phyloP scores from a whole-genome alignment of 2,888 invertebrate genomes.

The Metalampra italica region DNA sequence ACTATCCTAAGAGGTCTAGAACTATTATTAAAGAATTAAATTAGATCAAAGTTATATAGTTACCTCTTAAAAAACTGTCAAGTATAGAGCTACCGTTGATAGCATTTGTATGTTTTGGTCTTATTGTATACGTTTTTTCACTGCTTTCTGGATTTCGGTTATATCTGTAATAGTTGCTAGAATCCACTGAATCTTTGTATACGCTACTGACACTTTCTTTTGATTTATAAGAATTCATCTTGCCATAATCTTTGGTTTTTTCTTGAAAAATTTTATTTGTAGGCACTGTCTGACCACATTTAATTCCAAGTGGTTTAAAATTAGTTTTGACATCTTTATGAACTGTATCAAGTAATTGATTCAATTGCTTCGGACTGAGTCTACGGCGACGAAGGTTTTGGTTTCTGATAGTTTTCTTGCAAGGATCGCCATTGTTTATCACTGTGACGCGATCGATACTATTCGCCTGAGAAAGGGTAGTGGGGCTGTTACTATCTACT shows the following conservation, averaged over 20 bases:
- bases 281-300: not conserved
- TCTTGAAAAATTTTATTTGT: not conserved
- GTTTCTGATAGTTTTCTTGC: not conserved
- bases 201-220: not conserved
- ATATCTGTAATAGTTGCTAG: not conserved
- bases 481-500: constrained; percentile 29
- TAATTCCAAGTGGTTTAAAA: not conserved
- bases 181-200: not conserved
- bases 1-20: no score
- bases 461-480: constrained; percentile 38
- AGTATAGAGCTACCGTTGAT: no score
- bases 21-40: not conserved
- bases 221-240: not conserved
- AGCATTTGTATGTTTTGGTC: not conserved
- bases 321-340: not conserved
- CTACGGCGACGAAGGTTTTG: not conserved
- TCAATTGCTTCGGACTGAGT: not conserved
- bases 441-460: constrained; percentile 62
- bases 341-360: not conserved
- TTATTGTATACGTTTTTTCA: not conserved
- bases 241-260: not conserved
- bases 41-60: no score
- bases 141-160: not conserved
- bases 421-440: constrained; percentile 34
- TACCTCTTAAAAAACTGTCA: not conserved